Percentiles rank a stretch among this genome's conserved stretches.
Evolutionary conservation across 2,888 invertebrate species (phyloP).

Genomic region (Marasmarcha lunaedactyla): DNA sequence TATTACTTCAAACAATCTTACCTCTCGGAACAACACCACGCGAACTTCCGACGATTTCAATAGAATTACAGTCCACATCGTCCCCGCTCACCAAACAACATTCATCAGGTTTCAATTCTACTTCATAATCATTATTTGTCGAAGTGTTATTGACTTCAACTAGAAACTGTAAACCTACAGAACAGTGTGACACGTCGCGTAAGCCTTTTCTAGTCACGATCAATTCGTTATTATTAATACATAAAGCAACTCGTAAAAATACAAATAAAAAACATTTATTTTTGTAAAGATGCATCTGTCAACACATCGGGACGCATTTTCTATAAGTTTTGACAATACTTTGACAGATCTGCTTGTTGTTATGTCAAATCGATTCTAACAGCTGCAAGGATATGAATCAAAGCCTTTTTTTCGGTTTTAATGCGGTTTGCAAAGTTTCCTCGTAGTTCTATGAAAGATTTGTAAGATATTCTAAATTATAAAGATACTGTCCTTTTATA

Average conservation of each 20-base stretch:
- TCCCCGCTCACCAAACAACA: conserved; percentile 34
- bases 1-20: too few species aligned
- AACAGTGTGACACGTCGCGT: conserved; percentile 19
- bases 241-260: conserved; percentile 17
- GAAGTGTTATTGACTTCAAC: conserved; percentile 36
- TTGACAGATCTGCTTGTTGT: too few species aligned
- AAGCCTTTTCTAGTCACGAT: conserved; percentile 24
- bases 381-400: too few species aligned
- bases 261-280: conserved; percentile 28
- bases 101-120: conserved; percentile 33
- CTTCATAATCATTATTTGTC: conserved; percentile 22
- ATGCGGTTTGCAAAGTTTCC: too few species aligned
- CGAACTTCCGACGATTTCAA: conserved; percentile 33
- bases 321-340: too few species aligned
- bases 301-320: conserved; percentile 4
- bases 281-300: conserved; percentile 43
- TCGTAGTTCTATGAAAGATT: too few species aligned
- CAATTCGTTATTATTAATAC: conserved; percentile 22
- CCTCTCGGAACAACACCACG: conserved; percentile 28
- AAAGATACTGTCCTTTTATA: too few species aligned
- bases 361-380: too few species aligned
- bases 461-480: too few species aligned
- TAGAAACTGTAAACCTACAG: conserved; percentile 32
- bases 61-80: conserved; percentile 28
- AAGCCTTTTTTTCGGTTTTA: too few species aligned